Evolutionary conservation across 2,113 vertebrate species (phyloP), one percentile per base, ranked within the genome.

Genomic region (Eurypyga helias): DNA sequence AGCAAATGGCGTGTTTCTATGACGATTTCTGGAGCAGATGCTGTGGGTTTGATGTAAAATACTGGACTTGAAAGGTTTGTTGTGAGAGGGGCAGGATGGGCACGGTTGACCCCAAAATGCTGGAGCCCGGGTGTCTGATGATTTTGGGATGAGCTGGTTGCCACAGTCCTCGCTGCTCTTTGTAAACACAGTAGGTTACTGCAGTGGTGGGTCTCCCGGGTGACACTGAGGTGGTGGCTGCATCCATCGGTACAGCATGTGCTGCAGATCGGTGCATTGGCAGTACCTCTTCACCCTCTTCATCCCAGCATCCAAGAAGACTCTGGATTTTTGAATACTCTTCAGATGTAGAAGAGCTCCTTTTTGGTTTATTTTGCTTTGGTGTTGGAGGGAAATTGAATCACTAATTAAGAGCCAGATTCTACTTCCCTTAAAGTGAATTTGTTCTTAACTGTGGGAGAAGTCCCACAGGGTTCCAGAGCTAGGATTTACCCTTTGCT

Each of bases 1-100:
- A 51, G 73, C 64, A 69, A 87, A 85, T 16, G 38, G 83, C 17
- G 48, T 19, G 79, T 96, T 96, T 73, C 89, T 92, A 54, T 94
- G 87, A 43, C 57, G 9, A 89, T 94, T 57, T 67, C 76, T 54
- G 65, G 51, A 69, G 77, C 66, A 45, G 46, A 48, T 84, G 57
- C 48, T 55, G 69, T 10, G 48, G 36, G 17, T 15, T 83, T 80
- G n/a, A 23, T 34, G 8, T 51, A 29, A 73, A 92, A 70, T 33
- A n/a, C 6, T 26, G 23, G 45, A 24, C 70, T 89, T 33, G 49
- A 60, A 81, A 67, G 6, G 4, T 41, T 71, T 77, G 49, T 60
- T 64, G 15, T 80, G 62, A 65, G 54, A 41, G 33, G 18, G 26
- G 26, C 71, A 55, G 60, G 41, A 52, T 75, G 64, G 26, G 19